A percentile compares a stretch with the other conserved stretches of the same genome.
phyloP scores from a whole-genome alignment of 2,113 vertebrate genomes.

The Entelurus aequoreus region DNA sequence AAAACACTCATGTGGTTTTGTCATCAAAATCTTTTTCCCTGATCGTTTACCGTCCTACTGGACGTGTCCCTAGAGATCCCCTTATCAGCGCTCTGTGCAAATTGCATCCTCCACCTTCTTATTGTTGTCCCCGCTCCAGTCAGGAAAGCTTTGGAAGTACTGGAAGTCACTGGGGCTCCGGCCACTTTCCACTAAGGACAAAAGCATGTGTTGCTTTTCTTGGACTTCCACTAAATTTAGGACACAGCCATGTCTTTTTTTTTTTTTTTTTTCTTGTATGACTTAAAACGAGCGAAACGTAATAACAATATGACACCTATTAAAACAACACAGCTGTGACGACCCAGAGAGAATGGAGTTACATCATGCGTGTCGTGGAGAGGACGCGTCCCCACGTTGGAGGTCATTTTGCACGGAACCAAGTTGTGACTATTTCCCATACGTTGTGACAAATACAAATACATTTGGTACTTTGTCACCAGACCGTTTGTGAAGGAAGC shows the following conservation, averaged over 20 bases:
- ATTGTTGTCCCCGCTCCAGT: constrained; percentile 41
- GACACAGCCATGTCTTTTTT: neutral
- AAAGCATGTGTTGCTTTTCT: constrained; percentile 46
- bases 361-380: constrained; percentile 28
- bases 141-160: constrained; percentile 21
- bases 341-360: constrained; percentile 16
- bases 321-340: constrained; percentile 12
- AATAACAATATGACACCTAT: neutral
- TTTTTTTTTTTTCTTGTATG: neutral
- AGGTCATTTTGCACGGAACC: constrained; percentile 40
- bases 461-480: no score
- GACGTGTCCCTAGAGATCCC: constrained; percentile 20
- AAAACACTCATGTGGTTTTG: constrained; percentile 11
- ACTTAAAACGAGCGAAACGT: constrained; percentile 13
- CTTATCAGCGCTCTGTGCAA: constrained; percentile 43
- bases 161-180: constrained; percentile 46
- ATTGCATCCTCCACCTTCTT: constrained; percentile 39
- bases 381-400: neutral
- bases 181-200: constrained; percentile 44
- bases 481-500: no score
- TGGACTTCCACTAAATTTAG: constrained; percentile 16
- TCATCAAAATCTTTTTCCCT: constrained; percentile 28
- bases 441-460: no score
- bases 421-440: neutral
- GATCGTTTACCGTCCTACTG: constrained; percentile 1